Conservation (phyloP, 23 tunicate genomes). For the Trididemnum nubilum region DNA sequence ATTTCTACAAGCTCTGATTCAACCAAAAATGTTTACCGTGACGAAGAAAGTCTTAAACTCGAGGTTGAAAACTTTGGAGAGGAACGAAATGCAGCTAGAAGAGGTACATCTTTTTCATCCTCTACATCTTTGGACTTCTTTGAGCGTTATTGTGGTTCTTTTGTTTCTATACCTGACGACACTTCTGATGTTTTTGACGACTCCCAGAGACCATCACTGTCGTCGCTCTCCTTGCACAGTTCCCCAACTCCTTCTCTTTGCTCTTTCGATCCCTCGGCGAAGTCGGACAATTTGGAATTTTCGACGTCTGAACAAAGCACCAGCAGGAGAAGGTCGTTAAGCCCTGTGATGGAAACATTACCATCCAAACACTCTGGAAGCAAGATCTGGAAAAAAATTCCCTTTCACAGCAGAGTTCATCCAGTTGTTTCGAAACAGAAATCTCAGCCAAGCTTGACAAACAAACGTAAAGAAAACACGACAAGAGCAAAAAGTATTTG, state of each 20-base stretch:
- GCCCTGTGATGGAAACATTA: slow-evolving; percentile 1
- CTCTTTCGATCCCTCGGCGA: no score
- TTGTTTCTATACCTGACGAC: neutral
- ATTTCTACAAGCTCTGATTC: no score
- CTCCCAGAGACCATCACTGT: neutral
- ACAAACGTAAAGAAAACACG: neutral
- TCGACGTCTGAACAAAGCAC: neutral
- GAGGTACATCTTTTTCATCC: slow-evolving; percentile 1
- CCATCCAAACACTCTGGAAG: neutral
- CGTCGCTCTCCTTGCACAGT: neutral
- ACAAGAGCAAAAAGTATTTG: neutral
- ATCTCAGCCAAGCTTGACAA: neutral
- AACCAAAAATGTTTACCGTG: neutral
- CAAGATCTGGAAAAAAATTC: slow-evolving; percentile 17
- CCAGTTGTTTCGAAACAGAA: neutral
- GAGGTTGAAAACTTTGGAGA: neutral
- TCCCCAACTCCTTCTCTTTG: neutral
- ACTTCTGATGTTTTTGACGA: neutral
- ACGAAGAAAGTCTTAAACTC: neutral
- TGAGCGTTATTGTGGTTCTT: neutral
- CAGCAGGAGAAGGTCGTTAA: neutral
- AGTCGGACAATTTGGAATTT: no score
- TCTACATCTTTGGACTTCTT: neutral
- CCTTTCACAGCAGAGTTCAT: neutral
- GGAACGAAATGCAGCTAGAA: neutral